Evolutionary conservation across 1,140 invertebrate species (phyloP), one percentile per base, ranked within the genome.

Genomic region (Danaus melanippus): DNA sequence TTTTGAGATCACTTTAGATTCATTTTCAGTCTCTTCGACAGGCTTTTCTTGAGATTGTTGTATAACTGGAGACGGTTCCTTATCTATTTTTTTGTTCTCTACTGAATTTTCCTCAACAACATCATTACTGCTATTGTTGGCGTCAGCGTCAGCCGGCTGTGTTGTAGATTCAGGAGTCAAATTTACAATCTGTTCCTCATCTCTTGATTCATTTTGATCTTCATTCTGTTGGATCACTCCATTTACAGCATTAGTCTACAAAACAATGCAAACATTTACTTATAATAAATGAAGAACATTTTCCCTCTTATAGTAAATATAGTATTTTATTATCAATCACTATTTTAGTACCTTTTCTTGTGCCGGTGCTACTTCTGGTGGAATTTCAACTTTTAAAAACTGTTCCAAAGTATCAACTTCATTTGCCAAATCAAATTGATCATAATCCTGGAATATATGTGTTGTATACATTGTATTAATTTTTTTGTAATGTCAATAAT

Each of bases 391-490:
- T 87, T 93, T 94, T 9, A 94, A 77, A 79, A 97, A 97, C 69
- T 93, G 91, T 85, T 97, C 94, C 71, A 98, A 87, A 69, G 92
- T 92, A 79, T 98, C 95, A 65, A 93, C 91, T 91, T 98, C 97
- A 89, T 97, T 95, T 42, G 96, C 93, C 76, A 95, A 87, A 83
- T 96, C 94, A 88, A 98, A 97, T 64, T 93, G 93, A 81, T 97
- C 95, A 88, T 96, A 98, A 84, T 97, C 96, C 95, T 97, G 82
- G 58, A 68, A 64, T 56, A 32, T 32, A 32, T 32, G 21, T 7
- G 2, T 32, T 32, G 21, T 32, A 32, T 32, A 32, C 21, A 32
- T 32, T 32, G 6, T 32, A 32, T 5, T 32, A 32, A 32, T 32
- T 5, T 32, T 32, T 32, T 32, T 21, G 17, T 21, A 21, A 21